These are phyloP conservation scores for Mylabris phalerata DNA, from an alignment of 1,140 invertebrate species.

Conservation along the genomic window DNA sequence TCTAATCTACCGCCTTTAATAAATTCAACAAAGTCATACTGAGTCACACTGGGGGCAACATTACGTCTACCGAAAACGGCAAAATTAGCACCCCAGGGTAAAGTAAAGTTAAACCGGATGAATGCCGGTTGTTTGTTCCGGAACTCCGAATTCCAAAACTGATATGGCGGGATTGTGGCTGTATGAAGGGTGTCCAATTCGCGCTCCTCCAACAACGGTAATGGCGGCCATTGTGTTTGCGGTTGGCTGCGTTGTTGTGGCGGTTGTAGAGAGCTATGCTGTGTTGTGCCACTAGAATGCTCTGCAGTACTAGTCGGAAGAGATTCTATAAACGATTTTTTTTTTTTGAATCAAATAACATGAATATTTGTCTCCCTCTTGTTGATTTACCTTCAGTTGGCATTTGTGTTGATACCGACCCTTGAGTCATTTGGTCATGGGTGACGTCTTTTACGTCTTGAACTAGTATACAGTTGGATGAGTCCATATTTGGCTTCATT, in stretches of 20 bases:
- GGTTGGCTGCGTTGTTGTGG: slow-evolving; percentile 58
- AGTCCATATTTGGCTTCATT: slow-evolving; percentile 76
- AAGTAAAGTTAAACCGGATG: slow-evolving; percentile 81
- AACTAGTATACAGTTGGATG: slow-evolving; percentile 78
- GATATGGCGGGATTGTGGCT: slow-evolving; percentile 74
- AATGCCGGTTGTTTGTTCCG: slow-evolving; percentile 81
- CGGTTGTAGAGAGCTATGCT: slow-evolving; percentile 36
- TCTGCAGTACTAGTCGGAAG: slow-evolving; percentile 62
- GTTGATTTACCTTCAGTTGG: slow-evolving; percentile 61
- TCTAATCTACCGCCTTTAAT: slow-evolving; percentile 75
- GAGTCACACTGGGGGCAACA: slow-evolving; percentile 86
- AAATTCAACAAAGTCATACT: slow-evolving; percentile 93
- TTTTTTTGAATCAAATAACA: no score
- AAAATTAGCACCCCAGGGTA: slow-evolving; percentile 86
- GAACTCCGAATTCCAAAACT: slow-evolving; percentile 89
- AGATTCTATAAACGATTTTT: slow-evolving; percentile 49
- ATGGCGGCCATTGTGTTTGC: slow-evolving; percentile 63
- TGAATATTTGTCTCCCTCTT: not conserved
- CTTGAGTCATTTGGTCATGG: slow-evolving; percentile 67
- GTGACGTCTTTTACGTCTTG: slow-evolving; percentile 84
- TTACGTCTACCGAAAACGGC: slow-evolving; percentile 89
- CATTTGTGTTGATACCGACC: slow-evolving; percentile 63
- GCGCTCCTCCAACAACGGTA: slow-evolving; percentile 70
- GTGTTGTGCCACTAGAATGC: slow-evolving; percentile 50
- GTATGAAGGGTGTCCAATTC: slow-evolving; percentile 75